phyloP scores from a whole-genome alignment of 2,888 invertebrate genomes.

The Tetragonisca angustula region DNA sequence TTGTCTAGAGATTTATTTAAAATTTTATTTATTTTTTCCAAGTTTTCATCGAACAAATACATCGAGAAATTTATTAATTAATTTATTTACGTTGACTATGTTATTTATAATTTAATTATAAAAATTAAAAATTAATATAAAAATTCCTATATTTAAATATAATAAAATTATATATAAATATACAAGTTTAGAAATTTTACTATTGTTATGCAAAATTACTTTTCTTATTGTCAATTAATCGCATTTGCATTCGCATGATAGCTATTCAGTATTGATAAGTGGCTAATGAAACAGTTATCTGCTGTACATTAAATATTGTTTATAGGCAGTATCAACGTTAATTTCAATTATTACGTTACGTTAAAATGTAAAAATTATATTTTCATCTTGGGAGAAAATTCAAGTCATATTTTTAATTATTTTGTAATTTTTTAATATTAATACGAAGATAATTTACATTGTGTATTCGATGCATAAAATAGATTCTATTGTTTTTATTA shows the following conservation, averaged over 20 bases:
- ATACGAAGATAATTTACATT: too few species aligned
- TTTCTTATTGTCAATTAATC: too few species aligned
- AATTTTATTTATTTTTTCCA: not conserved
- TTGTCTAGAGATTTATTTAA: not conserved
- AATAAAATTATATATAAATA: not conserved
- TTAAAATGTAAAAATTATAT: slow-evolving; percentile 1
- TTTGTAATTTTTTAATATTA: too few species aligned
- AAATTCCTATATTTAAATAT: not conserved
- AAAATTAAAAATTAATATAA: not conserved
- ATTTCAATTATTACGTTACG: not conserved
- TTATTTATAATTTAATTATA: not conserved
- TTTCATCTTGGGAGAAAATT: not conserved
- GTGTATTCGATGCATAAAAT: not conserved
- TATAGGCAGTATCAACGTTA: not conserved
- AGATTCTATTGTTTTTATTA: not conserved
- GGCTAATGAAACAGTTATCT: too few species aligned
- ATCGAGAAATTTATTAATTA: slow-evolving; percentile 1
- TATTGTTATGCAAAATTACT: too few species aligned
- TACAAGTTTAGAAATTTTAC: not conserved
- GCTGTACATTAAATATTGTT: too few species aligned
- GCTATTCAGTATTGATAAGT: too few species aligned
- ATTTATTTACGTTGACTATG: not conserved
- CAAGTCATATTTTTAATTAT: too few species aligned
- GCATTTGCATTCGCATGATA: too few species aligned
- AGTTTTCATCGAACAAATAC: not conserved